phyloP scores from a whole-genome alignment of 2,113 vertebrate species.

The Ammodytes marinus region DNA sequence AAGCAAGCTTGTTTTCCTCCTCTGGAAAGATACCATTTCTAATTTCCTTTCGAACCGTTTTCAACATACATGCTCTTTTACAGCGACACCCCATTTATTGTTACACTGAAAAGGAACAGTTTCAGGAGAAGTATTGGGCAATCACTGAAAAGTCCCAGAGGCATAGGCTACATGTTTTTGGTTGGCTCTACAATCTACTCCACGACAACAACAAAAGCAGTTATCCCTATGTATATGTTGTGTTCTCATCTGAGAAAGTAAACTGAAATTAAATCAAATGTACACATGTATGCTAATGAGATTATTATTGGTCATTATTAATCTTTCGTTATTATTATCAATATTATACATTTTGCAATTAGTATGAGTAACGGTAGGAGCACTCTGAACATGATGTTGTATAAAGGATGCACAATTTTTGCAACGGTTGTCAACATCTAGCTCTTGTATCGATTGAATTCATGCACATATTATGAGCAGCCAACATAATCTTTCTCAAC shows the following conservation, averaged over 20 bases:
- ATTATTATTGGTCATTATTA: too few relatives aligned
- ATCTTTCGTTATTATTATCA: too few relatives aligned
- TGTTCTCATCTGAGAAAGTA: neutral
- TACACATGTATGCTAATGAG: too few relatives aligned
- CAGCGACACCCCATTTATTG: neutral
- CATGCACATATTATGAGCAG: too few relatives aligned
- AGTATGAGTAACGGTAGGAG: too few relatives aligned
- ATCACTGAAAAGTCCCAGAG: neutral
- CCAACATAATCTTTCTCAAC: too few relatives aligned
- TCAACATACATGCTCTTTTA: neutral
- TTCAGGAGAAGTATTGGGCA: neutral
- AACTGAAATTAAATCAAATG: too few relatives aligned
- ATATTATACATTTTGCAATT: too few relatives aligned
- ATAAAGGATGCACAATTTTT: too few relatives aligned
- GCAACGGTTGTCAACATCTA: too few relatives aligned
- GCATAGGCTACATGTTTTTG: neutral
- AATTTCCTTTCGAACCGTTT: constrained; percentile 5
- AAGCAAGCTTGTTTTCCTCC: neutral
- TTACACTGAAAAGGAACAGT: neutral
- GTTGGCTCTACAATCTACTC: neutral
- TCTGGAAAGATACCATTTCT: neutral
- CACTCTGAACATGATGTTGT: too few relatives aligned
- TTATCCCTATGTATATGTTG: neutral
- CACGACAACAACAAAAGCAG: neutral
- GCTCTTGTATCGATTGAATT: too few relatives aligned